Conservation (phyloP, 2,113 vertebrate species). For the Lutjanus erythropterus region DNA sequence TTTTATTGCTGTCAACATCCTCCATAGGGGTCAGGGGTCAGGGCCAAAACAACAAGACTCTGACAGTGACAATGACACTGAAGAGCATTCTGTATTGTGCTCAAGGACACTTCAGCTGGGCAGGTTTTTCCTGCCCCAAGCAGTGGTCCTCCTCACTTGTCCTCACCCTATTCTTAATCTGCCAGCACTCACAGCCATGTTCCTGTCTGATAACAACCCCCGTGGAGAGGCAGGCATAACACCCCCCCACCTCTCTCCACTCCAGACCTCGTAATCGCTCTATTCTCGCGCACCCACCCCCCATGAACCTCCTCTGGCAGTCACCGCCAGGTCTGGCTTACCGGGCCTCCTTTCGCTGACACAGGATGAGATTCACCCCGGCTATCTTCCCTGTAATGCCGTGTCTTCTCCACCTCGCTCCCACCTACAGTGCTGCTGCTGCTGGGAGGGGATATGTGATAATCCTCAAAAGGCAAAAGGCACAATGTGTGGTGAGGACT, state of each 20-base stretch:
- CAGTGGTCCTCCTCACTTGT: constrained; percentile 16
- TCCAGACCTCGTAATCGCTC: constrained; percentile 57
- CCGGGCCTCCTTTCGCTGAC: constrained; percentile 43
- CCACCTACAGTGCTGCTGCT: constrained; percentile 44
- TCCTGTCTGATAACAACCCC: constrained; percentile 60
- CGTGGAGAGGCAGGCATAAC: constrained; percentile 33
- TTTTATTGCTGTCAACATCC: background rate
- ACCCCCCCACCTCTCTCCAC: constrained; percentile 13
- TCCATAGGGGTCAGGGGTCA: constrained; percentile 1
- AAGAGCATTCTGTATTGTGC: background rate
- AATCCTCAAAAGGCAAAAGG: constrained; percentile 48
- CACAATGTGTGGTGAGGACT: constrained; percentile 16
- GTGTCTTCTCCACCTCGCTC: constrained; percentile 3
- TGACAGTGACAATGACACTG: background rate
- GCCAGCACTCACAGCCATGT: constrained; percentile 30
- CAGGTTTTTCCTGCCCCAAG: background rate
- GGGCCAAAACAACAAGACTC: background rate
- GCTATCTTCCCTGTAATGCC: constrained; percentile 22
- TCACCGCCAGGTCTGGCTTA: constrained; percentile 43
- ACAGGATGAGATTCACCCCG: constrained; percentile 26
- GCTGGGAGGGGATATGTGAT: constrained; percentile 31
- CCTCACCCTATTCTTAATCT: constrained; percentile 58
- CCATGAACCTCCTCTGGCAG: constrained; percentile 40
- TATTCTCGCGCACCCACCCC: constrained; percentile 21
- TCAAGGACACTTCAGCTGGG: constrained; percentile 26